A percentile compares a stretch with the other conserved stretches of the same genome.
Conservation (phyloP, 2,797 vertebrate genomes). For the Remorina albescens region DNA sequence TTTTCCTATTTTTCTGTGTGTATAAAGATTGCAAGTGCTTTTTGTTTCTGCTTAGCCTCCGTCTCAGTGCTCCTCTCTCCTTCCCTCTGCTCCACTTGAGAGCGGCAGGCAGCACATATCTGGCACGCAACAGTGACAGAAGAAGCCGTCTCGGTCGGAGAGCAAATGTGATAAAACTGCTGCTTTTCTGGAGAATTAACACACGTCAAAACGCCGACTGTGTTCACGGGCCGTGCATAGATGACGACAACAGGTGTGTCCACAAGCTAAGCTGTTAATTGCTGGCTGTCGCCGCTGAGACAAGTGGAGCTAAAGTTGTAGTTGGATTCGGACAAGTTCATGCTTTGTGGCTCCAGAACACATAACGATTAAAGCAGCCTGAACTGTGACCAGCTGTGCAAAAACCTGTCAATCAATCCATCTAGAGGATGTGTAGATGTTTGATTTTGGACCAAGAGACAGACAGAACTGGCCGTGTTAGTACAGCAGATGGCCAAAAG, state of each 20-base stretch:
- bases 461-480: background rate
- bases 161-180: conserved; percentile 1
- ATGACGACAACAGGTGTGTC: background rate
- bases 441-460: background rate
- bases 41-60: background rate
- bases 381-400: background rate
- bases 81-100: background rate
- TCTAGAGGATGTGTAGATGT: background rate
- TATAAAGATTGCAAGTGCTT: background rate
- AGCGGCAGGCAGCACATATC: background rate
- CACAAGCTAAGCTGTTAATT: background rate
- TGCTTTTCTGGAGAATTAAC: background rate
- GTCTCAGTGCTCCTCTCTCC: background rate
- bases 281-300: background rate
- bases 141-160: conserved; percentile 1
- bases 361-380: background rate
- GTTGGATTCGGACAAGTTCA: background rate
- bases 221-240: background rate
- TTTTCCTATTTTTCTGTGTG: background rate
- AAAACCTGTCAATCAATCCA: background rate
- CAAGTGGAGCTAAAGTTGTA: background rate
- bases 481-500: background rate
- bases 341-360: background rate
- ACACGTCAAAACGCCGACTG: background rate
- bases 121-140: no score